phyloP scores from a whole-genome alignment of 1,140 invertebrate genomes.

The Schlechtendalia chinensis region DNA sequence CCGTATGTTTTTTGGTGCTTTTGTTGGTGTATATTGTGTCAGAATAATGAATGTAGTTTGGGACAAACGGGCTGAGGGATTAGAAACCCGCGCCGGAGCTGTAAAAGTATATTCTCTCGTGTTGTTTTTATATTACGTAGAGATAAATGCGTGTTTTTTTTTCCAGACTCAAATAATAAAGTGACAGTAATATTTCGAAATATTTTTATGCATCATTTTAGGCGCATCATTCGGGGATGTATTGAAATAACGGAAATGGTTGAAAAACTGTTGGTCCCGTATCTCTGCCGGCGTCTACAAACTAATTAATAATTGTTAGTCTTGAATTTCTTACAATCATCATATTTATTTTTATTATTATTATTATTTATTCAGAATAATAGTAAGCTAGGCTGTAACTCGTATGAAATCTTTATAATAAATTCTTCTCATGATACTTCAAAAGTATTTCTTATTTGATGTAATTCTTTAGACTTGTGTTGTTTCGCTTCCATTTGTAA shows the following conservation, averaged over 20 bases:
- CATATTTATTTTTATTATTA: too few species aligned
- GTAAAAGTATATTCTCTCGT: conserved; percentile 46
- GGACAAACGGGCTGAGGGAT: conserved; percentile 43
- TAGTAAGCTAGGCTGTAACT: too few species aligned
- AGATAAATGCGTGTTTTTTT: conserved; percentile 42
- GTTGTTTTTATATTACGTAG: conserved; percentile 23
- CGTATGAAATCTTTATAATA: too few species aligned
- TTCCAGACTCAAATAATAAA: conserved; percentile 37
- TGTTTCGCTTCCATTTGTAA: too few species aligned
- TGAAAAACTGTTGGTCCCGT: not conserved
- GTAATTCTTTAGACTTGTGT: too few species aligned
- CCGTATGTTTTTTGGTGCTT: conserved; percentile 46
- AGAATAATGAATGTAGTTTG: conserved; percentile 48
- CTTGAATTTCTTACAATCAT: too few species aligned
- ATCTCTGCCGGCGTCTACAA: too few species aligned
- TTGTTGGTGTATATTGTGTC: conserved; percentile 46
- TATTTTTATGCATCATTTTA: conserved; percentile 1
- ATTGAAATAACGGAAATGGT: conserved; percentile 22
- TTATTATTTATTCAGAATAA: too few species aligned
- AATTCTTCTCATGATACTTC: too few species aligned
- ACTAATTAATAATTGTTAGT: too few species aligned
- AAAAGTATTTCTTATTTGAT: too few species aligned
- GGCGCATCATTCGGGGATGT: not conserved
- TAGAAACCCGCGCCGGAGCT: conserved; percentile 28
- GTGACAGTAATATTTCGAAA: conserved; percentile 21